Evolutionary conservation across 1,140 invertebrate genomes (phyloP).

Genomic region (Pseudobourletiella spinata): DNA sequence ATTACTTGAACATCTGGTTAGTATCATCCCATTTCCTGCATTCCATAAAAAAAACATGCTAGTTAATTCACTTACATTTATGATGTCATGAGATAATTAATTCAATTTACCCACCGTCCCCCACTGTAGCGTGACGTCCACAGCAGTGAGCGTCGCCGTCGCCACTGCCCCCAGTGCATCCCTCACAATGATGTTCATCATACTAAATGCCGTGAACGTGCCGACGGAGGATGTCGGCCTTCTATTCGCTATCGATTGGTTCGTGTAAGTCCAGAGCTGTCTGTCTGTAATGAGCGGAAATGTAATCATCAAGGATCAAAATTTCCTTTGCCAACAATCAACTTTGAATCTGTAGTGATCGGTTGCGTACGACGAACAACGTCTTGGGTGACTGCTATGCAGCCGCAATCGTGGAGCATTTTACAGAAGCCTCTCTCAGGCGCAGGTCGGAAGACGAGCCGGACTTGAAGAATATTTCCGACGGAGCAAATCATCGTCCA

Average conservation of each 20-base stretch:
- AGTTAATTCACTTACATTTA: not conserved
- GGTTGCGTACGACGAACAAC: conserved; percentile 78
- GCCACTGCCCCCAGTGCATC: conserved; percentile 88
- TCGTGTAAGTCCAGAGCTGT: too few relatives aligned
- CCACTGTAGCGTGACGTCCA: conserved; percentile 66
- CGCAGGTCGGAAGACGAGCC: too few relatives aligned
- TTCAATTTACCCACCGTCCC: too few relatives aligned
- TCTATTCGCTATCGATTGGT: conserved; percentile 81
- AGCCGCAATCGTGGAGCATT: conserved; percentile 72
- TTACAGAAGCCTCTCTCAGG: too few relatives aligned
- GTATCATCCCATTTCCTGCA: conserved; percentile 38
- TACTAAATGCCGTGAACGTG: conserved; percentile 74
- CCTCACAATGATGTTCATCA: conserved; percentile 71
- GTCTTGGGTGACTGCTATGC: conserved; percentile 81
- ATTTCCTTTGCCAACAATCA: too few relatives aligned
- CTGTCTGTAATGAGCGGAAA: too few relatives aligned
- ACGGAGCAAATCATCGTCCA: too few relatives aligned
- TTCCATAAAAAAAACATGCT: too few relatives aligned
- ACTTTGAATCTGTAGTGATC: conserved; percentile 57
- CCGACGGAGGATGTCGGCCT: conserved; percentile 71
- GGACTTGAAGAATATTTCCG: too few relatives aligned
- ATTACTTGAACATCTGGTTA: conserved; percentile 70
- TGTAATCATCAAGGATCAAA: too few relatives aligned
- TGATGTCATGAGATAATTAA: not conserved
- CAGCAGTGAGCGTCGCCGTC: conserved; percentile 81